Base-by-base conservation (phyloP, 2,113 vertebrate genomes). In the Syngnathoides biaculeatus region DNA sequence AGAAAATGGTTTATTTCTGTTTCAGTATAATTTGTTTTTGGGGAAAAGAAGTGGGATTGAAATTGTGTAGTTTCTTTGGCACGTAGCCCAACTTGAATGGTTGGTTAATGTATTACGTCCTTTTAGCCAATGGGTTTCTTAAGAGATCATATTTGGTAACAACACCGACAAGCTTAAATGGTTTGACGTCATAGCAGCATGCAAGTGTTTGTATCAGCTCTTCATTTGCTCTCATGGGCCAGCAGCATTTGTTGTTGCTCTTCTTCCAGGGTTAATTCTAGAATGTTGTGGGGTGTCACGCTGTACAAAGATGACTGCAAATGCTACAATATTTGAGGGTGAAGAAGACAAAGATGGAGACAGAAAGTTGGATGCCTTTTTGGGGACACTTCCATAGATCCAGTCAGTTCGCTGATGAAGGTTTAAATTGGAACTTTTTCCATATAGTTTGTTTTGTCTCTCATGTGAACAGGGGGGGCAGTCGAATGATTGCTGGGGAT, bases 391-490 rank as follows among this genome's bases (percentile, higher is more conserved):
- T 64, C 62, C 64, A 66, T 24, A 69, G 58, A 73, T 35, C 22
- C 67, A 71, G 65, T 64, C 75, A 77, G 75, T 62, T 74, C 72
- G 73, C 74, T 74, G 65, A 77, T 47, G 45, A 47, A 15, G 43
- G 15, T 14, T 45, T 45, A 17, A 47, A 17, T 47, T 47, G 73
- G 73, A 83, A 69, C 65, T 75, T 73, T 69, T 80, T 70, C 74
- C 74, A 68, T 75, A 81, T 75, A 80, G 63, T 60, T 70, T 62
- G 59, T 77, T 69, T 81, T 69, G 69, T 78, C 61, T 65, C 65
- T 77, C 69, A 68, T 83, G 56, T 74, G 58, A 59, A 61, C 55
- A 38, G 67, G 79, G 79, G 80, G 72, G 82, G 70, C 78, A 70
- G 74, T 72, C 78, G 78, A 68, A 78, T 77, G 26, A 71, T 73